Base-by-base conservation (phyloP, 2,888 invertebrate species). In the Aporophyla nigra region DNA sequence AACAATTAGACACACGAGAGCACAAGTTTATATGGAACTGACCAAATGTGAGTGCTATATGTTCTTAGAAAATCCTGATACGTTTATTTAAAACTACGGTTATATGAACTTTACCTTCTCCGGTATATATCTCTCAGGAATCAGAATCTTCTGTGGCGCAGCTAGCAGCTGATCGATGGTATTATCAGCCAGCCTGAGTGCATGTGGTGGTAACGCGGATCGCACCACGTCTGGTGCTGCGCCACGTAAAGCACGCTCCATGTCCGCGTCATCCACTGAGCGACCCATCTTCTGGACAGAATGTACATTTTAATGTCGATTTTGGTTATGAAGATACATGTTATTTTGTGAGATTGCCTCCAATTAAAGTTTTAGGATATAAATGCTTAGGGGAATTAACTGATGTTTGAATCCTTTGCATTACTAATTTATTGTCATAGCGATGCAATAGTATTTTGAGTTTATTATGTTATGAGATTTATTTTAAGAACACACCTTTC, bases 81-180 rank as follows among this genome's bases (percentile, higher is more conserved):
- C 9, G 16, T 61, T 53, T n/a, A 16, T n/a, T 27, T 12, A 40
- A 61, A 19, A 19, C 21, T 51, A 16, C 10, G n/a, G 10, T 16
- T 33, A 51, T 33, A 33, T 56, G 16, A n/a, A n/a, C 24, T 70
- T 90, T 87, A 98, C 98, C 97, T 98, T 98, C 93, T 99, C 99
- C 40, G 99, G 99, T 88, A 99, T 98, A 91, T 99, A 99, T 86
- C 99, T 97, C 95, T 99, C 99, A 0, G 99, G 99, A 89, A 99
- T 99, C 81, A 98, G 97, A 87, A 99, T 99, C 96, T 99, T 99
- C 93, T 98, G 98, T 21, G 99, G 99, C 24, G 98, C 98, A 67
- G 98, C 98, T 53, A 99, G 96, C 89, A 99, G 96, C 92, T 98
- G 98, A 93, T 99, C 99, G 85, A 99, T 99, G 66, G 99, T 98